phyloP scores from a whole-genome alignment of 2,797 vertebrate genomes.

The Parotocinclus haroldoi region DNA sequence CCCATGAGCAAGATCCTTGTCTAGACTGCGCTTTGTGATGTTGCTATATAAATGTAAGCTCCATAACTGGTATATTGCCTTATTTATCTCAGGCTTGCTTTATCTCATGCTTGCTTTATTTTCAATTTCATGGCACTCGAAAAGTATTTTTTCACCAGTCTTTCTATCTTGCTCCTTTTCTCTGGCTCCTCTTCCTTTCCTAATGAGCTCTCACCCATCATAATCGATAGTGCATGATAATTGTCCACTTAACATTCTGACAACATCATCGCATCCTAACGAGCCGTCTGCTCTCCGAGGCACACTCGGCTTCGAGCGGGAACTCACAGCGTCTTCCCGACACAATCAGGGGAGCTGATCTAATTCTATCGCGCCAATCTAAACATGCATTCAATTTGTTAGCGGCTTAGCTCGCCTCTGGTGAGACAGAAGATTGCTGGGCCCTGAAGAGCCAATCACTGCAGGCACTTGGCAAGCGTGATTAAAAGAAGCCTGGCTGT shows the following conservation, averaged over 20 bases:
- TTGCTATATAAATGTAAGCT: no score
- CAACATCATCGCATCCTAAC: conserved; percentile 72
- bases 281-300: conserved; percentile 62
- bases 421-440: conserved; percentile 58
- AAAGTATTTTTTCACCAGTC: no score
- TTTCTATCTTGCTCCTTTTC: no score
- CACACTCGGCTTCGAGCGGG: conserved; percentile 58
- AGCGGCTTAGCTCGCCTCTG: conserved; percentile 52
- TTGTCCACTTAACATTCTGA: conserved; percentile 82
- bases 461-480: conserved; percentile 28
- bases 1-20: no score
- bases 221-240: conserved; percentile 79
- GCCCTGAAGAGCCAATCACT: conserved; percentile 50
- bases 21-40: no score
- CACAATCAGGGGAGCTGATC: conserved; percentile 75
- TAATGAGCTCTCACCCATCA: conserved; percentile 74
- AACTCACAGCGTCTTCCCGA: conserved; percentile 68
- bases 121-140: no score
- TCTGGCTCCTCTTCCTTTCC: conserved; percentile 42
- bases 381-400: conserved; percentile 81
- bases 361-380: conserved; percentile 75
- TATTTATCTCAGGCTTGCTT: no score
- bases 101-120: no score
- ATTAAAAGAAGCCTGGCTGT: conserved; percentile 30
- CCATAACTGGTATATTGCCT: no score